Base-by-base conservation (phyloP, 1,140 invertebrate species). In the Brachionus rubens region DNA sequence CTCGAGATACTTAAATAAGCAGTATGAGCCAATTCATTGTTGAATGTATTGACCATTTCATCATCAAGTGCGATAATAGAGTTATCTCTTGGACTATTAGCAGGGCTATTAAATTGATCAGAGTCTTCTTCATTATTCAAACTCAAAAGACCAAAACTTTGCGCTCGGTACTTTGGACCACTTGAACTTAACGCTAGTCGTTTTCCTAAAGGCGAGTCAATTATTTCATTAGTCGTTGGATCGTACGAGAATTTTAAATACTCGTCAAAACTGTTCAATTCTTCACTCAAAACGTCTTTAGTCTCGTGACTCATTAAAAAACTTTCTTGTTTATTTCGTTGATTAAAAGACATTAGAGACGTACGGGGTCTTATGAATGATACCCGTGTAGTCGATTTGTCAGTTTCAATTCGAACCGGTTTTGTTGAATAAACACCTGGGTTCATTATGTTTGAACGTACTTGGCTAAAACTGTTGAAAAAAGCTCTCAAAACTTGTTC, bases 11-110 rank as follows among this genome's bases (percentile, higher is more conserved):
- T 88, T 46, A 91, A 86, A 81, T 94, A 96, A 1, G 91, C 87
- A 46, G 89, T 88, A 80, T 93, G 90, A 5, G 94, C 93, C 75
- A 96, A 83, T 80, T 92, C 90, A 5, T 89, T 86, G 4, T 90
- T 91, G 80, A 96, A 93, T 0, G 93, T 91, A 79, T 89, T 83
- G 75, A 88, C 87, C 0, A 96, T 81, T 85, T 96, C 93, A 80
- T 78, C 76, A 33, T 48, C 16, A 28, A 16, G 16, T 9, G 10
- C 33, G 1, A 50, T 28, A 30, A 12, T 19, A 7, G 65, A 70
- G 50, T 50, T 70, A 48, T 48, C 65, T 9, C 10, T 19, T 3
- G 9, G 2, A 65, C 9, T 26, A 12, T 65, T 19, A n/a, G 24
- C 36, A 24, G 36, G 0, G 24, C 21, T 41, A 26, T 16, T 19